Evolutionary conservation across 2,797 vertebrate species (phyloP).

Genomic region (Argentina silus): DNA sequence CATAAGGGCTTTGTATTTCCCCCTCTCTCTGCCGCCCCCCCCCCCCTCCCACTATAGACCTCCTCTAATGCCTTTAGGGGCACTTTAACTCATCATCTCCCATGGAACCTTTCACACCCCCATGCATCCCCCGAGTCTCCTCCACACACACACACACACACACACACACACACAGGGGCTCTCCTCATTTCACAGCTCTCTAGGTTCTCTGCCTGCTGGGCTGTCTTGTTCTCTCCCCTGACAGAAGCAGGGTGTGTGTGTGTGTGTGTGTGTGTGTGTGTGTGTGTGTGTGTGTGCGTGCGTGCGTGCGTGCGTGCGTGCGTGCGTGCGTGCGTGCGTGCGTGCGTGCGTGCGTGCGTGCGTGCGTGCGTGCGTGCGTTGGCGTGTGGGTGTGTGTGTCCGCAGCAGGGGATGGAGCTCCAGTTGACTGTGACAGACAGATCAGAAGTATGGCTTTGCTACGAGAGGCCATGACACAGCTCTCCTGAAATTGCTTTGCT

Average conservation of each 20-base stretch:
- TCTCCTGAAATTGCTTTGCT: not conserved
- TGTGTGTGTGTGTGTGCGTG: constrained; percentile 12
- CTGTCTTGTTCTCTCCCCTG: too few relatives aligned
- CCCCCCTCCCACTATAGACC: not conserved
- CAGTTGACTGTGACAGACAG: not conserved
- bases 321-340: constrained; percentile 1
- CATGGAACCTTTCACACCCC: too few relatives aligned
- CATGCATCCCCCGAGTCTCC: too few relatives aligned
- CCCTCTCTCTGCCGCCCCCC: too few relatives aligned
- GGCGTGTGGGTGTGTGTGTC: not conserved
- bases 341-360: constrained; percentile 23
- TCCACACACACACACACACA: constrained; percentile 30
- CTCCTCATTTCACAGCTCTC: too few relatives aligned
- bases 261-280: constrained; percentile 22
- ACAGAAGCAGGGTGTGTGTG: too few relatives aligned
- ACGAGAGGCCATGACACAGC: not conserved
- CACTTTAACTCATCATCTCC: too few relatives aligned
- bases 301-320: not conserved
- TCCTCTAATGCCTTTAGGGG: not conserved
- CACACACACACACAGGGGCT: too few relatives aligned
- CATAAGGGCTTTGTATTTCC: too few relatives aligned
- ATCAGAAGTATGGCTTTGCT: not conserved
- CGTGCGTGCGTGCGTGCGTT: not conserved
- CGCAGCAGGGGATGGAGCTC: not conserved
- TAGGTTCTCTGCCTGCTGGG: too few relatives aligned